A percentile compares a stretch with the other conserved stretches of the same genome.
These are phyloP conservation scores for Aphaenogaster ashmeadi DNA, from an alignment of 1,140 invertebrate species.

Conservation along the genomic window DNA sequence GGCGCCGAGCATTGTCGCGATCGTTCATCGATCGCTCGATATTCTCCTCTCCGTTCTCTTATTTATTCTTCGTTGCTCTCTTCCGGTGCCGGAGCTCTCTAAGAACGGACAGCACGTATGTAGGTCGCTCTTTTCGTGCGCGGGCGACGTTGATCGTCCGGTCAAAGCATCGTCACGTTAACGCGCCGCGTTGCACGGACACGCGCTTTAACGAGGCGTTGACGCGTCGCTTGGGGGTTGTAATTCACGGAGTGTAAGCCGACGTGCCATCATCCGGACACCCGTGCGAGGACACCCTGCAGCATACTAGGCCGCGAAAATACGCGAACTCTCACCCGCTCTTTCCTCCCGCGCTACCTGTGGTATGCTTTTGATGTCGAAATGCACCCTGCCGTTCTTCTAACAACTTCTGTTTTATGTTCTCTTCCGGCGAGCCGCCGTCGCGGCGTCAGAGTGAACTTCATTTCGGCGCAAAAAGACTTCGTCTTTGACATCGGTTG, in stretches of 20 bases:
- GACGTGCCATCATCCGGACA: constrained; percentile 5
- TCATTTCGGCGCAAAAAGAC: constrained; percentile 2
- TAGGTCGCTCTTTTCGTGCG: constrained; percentile 7
- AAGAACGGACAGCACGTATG: neutral
- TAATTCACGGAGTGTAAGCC: constrained; percentile 64
- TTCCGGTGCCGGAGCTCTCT: neutral
- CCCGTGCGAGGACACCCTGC: constrained; percentile 24
- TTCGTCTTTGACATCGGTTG: constrained; percentile 53
- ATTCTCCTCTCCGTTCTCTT: neutral
- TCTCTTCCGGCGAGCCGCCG: neutral
- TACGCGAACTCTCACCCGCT: constrained; percentile 26
- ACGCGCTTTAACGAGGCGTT: constrained; percentile 57
- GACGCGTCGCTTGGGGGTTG: constrained; percentile 63
- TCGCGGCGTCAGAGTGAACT: constrained; percentile 23
- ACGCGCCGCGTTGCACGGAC: neutral
- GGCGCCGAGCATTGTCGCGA: constrained; percentile 47
- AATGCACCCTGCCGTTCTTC: constrained; percentile 44
- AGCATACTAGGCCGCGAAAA: constrained; percentile 34
- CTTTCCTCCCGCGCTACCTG: too few species aligned
- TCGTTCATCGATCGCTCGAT: constrained; percentile 53
- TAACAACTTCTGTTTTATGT: constrained; percentile 47
- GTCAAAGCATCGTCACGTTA: constrained; percentile 7
- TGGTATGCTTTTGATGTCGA: constrained; percentile 69
- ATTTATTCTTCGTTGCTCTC: neutral
- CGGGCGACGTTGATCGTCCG: constrained; percentile 3